phyloP scores from a whole-genome alignment of 2,797 vertebrate genomes.

The Spizella passerina region DNA sequence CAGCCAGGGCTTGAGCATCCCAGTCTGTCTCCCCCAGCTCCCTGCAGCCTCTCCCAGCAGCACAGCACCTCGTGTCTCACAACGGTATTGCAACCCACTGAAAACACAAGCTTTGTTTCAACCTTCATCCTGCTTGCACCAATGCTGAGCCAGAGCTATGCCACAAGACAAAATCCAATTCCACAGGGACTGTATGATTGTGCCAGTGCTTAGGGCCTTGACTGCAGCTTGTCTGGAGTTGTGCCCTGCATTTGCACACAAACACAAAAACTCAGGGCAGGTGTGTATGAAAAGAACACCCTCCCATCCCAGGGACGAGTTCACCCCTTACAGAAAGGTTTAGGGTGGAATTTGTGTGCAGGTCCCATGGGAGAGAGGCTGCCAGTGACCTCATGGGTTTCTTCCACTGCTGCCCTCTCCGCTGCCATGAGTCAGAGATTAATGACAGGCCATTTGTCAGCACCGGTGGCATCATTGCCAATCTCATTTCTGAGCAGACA shows the following conservation, averaged over 20 bases:
- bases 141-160: background rate
- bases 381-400: slow-evolving; percentile 45
- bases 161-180: background rate
- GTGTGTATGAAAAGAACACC: accelerated
- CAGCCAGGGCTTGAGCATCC: background rate
- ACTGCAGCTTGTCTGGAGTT: background rate
- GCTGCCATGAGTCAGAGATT: slow-evolving; percentile 57
- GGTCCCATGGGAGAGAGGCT: background rate
- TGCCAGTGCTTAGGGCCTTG: background rate
- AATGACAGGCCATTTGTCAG: slow-evolving; percentile 59
- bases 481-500: slow-evolving; percentile 64
- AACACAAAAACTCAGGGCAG: background rate
- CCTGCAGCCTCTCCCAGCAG: background rate
- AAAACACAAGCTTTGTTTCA: background rate
- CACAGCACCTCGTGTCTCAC: background rate
- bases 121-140: background rate
- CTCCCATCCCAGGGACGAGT: background rate
- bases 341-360: background rate
- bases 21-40: background rate
- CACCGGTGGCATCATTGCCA: slow-evolving; percentile 40
- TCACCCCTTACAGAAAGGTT: background rate
- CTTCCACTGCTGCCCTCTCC: slow-evolving; percentile 28
- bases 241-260: background rate
- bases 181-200: background rate
- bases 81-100: accelerated